phyloP scores from a whole-genome alignment of 2,797 vertebrate genomes.

The Melanotaenia parkinsoni region DNA sequence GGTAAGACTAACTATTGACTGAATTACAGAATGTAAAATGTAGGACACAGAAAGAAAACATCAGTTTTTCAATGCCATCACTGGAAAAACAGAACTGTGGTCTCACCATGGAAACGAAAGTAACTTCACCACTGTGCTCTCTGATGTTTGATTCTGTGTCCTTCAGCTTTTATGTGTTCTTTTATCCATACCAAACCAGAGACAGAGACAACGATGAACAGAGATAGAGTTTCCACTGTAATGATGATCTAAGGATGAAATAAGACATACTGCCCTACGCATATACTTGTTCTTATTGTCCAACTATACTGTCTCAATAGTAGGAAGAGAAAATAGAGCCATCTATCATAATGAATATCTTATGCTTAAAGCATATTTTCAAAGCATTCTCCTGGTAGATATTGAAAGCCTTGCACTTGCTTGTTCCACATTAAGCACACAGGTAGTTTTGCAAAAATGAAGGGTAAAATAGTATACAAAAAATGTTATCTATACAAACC shows the following conservation, averaged over 20 bases:
- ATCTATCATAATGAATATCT: background rate
- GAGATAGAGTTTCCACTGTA: background rate
- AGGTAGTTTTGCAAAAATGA: background rate
- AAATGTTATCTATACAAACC: background rate
- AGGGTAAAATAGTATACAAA: background rate
- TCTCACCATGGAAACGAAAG: slow-evolving; percentile 58
- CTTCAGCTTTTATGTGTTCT: slow-evolving; percentile 28
- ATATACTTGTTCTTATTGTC: background rate
- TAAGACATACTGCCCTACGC: background rate
- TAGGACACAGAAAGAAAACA: slow-evolving; percentile 3
- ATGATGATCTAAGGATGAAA: background rate
- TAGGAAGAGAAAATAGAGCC: slow-evolving; percentile 3
- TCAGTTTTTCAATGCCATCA: slow-evolving; percentile 27
- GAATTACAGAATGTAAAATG: background rate
- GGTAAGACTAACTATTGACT: background rate
- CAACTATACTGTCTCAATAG: slow-evolving; percentile 1
- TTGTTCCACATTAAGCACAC: background rate
- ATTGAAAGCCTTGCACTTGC: background rate
- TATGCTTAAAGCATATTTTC: slow-evolving; percentile 14
- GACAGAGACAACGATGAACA: slow-evolving; percentile 6
- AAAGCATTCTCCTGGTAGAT: slow-evolving; percentile 4
- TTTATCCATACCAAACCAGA: slow-evolving; percentile 3
- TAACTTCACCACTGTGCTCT: slow-evolving; percentile 5
- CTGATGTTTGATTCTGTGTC: slow-evolving; percentile 19
- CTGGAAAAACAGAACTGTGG: slow-evolving; percentile 13